phyloP scores from a whole-genome alignment of 2,888 invertebrate genomes.

The Eupithecia centaureata region DNA sequence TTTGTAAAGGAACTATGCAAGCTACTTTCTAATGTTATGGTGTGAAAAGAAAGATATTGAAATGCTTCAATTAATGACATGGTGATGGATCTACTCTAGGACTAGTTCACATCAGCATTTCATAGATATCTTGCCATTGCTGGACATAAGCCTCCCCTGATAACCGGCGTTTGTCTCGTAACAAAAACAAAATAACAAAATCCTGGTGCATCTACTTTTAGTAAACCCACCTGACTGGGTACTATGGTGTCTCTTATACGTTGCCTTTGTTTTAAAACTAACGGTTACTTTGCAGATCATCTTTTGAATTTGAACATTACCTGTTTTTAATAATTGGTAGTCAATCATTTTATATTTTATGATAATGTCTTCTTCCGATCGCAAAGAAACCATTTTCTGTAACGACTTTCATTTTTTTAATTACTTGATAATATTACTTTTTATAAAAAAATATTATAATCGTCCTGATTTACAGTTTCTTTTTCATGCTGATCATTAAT shows the following conservation, averaged over 20 bases:
- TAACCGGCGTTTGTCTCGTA: neutral
- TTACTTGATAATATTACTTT: neutral
- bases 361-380: neutral
- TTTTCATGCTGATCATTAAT: constrained; percentile 14
- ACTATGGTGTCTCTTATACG: neutral
- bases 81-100: too few species aligned
- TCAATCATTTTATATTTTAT: neutral
- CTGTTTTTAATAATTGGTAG: neutral
- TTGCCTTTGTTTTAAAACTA: too few species aligned
- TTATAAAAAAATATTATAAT: neutral
- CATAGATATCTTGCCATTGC: too few species aligned
- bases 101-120: neutral
- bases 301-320: neutral
- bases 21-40: too few species aligned
- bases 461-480: neutral
- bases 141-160: neutral
- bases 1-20: too few species aligned
- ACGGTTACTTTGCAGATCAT: neutral
- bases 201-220: neutral
- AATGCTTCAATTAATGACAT: too few species aligned
- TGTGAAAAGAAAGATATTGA: too few species aligned
- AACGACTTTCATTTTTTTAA: neutral
- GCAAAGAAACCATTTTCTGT: neutral
- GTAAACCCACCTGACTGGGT: neutral
- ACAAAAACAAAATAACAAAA: neutral